Percentiles rank a stretch among this genome's conserved stretches.
Evolutionary conservation across 2,113 vertebrate species (phyloP).

Genomic region (Anarhynchus alexandrinus): DNA sequence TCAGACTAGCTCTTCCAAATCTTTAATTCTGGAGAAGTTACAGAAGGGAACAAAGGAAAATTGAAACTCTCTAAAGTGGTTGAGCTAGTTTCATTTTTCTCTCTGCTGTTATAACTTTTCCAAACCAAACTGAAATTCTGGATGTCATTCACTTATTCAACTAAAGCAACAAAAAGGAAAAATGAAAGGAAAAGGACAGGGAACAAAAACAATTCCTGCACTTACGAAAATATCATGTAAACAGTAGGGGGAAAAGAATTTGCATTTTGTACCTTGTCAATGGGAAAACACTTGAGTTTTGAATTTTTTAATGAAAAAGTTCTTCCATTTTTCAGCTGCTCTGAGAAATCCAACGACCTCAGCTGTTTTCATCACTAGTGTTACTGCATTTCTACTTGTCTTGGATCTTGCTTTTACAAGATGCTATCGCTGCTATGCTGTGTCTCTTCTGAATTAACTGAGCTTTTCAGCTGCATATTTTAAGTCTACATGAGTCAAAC

Average conservation of each 20-base stretch:
- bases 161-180: background rate
- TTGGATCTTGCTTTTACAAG: slow-evolving; percentile 67
- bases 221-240: background rate
- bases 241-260: background rate
- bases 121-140: slow-evolving; percentile 51
- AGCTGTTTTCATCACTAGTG: slow-evolving; percentile 49
- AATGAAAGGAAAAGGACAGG: background rate
- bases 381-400: slow-evolving; percentile 51
- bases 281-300: background rate
- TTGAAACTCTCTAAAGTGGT: slow-evolving; percentile 36
- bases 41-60: slow-evolving; percentile 24
- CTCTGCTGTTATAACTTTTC: background rate
- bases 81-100: slow-evolving; percentile 42
- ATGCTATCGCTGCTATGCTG: slow-evolving; percentile 36
- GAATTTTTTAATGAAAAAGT: background rate
- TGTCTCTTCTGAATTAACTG: slow-evolving; percentile 63
- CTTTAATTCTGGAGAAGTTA: slow-evolving; percentile 25
- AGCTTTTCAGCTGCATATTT: slow-evolving; percentile 57
- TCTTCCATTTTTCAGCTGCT: slow-evolving; percentile 16
- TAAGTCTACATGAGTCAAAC: slow-evolving; percentile 53
- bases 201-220: background rate
- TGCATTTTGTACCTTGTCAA: background rate
- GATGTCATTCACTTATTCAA: slow-evolving; percentile 14
- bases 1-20: background rate
- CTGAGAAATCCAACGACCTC: background rate